Percentiles rank a stretch among this genome's conserved stretches.
These are phyloP conservation scores for Camponotus vicinus DNA, from an alignment of 1,140 invertebrate species.

Conservation along the genomic window DNA sequence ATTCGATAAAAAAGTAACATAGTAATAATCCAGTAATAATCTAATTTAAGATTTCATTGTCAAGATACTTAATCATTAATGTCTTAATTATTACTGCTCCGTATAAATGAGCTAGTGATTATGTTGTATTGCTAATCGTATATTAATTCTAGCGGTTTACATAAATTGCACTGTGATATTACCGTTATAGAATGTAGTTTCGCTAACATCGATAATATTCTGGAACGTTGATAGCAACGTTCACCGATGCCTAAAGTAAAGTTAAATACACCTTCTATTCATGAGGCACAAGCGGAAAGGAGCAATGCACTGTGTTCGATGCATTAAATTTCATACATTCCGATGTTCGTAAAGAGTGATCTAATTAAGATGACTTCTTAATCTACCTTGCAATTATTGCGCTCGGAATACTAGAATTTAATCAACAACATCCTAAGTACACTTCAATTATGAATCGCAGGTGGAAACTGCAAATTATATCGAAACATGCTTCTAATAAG, in stretches of 20 bases:
- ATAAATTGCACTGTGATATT: background rate
- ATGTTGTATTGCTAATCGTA: background rate
- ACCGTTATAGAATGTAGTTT: background rate
- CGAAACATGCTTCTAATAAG: background rate
- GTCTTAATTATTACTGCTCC: background rate
- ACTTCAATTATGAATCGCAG: background rate
- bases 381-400: background rate
- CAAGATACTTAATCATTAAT: background rate
- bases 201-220: background rate
- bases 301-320: background rate
- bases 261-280: background rate
- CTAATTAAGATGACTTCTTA: constrained; percentile 6
- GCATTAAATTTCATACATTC: background rate
- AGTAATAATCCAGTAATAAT: no score
- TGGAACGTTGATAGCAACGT: background rate
- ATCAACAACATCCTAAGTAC: background rate
- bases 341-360: background rate
- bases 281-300: background rate
- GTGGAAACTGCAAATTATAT: background rate
- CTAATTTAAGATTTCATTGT: background rate
- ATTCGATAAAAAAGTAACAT: background rate
- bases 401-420: background rate
- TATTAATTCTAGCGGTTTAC: background rate
- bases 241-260: background rate
- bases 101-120: background rate